These are phyloP conservation scores for Ceratitis capitata DNA, from an alignment of 1,140 invertebrate species.

Conservation along the genomic window DNA sequence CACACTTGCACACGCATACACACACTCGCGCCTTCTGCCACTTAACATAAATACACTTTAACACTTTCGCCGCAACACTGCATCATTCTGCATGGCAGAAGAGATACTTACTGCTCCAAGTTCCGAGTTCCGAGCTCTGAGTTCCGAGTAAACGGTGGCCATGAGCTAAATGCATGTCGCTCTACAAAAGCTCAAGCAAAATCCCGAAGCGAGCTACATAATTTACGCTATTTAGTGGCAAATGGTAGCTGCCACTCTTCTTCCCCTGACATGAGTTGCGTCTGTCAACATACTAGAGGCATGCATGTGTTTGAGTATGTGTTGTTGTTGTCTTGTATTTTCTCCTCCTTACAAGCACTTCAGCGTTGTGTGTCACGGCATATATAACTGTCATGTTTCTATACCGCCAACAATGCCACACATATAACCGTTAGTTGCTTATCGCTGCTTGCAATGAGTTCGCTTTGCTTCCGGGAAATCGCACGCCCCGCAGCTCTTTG, in stretches of 20 bases:
- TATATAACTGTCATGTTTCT: conserved; percentile 32
- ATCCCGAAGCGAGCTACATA: neutral
- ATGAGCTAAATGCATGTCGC: conserved; percentile 27
- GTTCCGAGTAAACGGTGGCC: neutral
- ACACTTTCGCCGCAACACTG: neutral
- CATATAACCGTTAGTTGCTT: conserved; percentile 7
- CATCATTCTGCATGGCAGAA: no score
- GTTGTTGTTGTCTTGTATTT: neutral
- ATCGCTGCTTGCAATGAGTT: neutral
- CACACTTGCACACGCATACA: neutral
- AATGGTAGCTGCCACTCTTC: neutral
- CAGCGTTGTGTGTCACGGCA: neutral
- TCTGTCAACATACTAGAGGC: neutral
- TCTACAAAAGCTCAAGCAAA: neutral
- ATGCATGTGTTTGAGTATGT: neutral
- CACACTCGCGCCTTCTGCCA: no score
- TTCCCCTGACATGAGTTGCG: neutral
- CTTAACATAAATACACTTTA: neutral
- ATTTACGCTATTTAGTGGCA: neutral
- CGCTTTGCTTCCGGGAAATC: neutral
- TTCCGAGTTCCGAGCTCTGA: neutral
- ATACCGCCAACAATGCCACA: neutral
- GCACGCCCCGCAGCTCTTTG: neutral
- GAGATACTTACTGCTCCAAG: neutral
- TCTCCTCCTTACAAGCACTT: neutral